A percentile compares a stretch with the other conserved stretches of the same genome.
These are phyloP conservation scores for Hypomecis atomaria DNA, from an alignment of 2,888 invertebrate genomes.

Conservation along the genomic window DNA sequence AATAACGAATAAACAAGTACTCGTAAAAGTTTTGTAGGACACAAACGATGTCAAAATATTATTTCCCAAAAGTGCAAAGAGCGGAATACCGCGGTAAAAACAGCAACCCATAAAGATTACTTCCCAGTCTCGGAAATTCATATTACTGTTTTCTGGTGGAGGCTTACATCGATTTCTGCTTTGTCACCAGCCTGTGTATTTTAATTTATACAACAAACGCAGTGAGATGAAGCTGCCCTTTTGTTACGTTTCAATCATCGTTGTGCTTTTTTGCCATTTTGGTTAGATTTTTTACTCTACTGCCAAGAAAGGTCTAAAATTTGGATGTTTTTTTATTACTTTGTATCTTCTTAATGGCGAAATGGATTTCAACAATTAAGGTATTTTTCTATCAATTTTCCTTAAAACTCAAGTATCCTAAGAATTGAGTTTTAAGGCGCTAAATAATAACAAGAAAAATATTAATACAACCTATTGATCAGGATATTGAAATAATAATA, in stretches of 20 bases:
- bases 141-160: conserved; percentile 48
- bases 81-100: conserved; percentile 33
- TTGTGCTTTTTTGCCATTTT: conserved; percentile 29
- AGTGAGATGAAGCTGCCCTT: conserved; percentile 32
- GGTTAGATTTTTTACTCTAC: conserved; percentile 1
- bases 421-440: too few species aligned
- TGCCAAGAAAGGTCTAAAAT: too few species aligned
- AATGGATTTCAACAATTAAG: too few species aligned
- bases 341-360: too few species aligned
- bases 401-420: too few species aligned
- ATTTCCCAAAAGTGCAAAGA: conserved; percentile 28
- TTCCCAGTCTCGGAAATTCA: conserved; percentile 46
- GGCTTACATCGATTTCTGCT: conserved; percentile 62
- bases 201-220: conserved; percentile 47
- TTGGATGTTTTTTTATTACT: too few species aligned
- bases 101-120: conserved; percentile 40
- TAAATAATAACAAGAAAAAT: too few species aligned
- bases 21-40: not conserved
- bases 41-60: conserved; percentile 20
- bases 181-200: conserved; percentile 42
- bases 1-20: not conserved
- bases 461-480: too few species aligned
- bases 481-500: too few species aligned
- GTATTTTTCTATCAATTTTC: too few species aligned
- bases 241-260: conserved; percentile 48